phyloP scores from a whole-genome alignment of 2,888 invertebrate species.

The Anticlea derivata region DNA sequence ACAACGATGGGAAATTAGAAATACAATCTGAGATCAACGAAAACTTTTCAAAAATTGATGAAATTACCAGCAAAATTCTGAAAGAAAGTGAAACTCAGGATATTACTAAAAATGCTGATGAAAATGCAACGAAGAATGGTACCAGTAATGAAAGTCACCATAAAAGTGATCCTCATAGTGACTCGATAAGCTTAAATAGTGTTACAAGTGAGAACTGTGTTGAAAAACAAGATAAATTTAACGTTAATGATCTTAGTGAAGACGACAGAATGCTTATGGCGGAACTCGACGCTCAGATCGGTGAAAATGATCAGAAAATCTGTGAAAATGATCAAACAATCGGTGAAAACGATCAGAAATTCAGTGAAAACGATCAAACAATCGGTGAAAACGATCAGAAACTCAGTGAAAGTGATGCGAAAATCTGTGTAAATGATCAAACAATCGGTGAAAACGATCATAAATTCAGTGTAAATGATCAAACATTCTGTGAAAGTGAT shows the following conservation, averaged over 20 bases:
- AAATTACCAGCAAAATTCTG: conserved; percentile 23
- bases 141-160: background rate
- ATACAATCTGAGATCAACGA: conserved; percentile 1
- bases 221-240: conserved; percentile 22
- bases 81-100: conserved; percentile 2
- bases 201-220: conserved; percentile 4
- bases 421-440: conserved; percentile 23
- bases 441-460: background rate
- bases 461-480: conserved; percentile 24
- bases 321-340: background rate
- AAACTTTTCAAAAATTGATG: conserved; percentile 21
- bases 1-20: background rate
- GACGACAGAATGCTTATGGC: conserved; percentile 50
- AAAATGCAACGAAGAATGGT: background rate
- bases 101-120: background rate
- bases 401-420: background rate
- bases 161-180: conserved; percentile 5
- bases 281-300: conserved; percentile 48
- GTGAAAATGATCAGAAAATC: conserved; percentile 1
- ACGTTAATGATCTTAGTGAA: conserved; percentile 43
- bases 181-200: conserved; percentile 5
- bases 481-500: background rate
- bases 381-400: conserved; percentile 24
- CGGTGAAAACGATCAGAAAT: conserved; percentile 25
- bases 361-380: background rate